Conservation (phyloP, 2,113 vertebrate species). For the Apistogramma diplotaenia region DNA sequence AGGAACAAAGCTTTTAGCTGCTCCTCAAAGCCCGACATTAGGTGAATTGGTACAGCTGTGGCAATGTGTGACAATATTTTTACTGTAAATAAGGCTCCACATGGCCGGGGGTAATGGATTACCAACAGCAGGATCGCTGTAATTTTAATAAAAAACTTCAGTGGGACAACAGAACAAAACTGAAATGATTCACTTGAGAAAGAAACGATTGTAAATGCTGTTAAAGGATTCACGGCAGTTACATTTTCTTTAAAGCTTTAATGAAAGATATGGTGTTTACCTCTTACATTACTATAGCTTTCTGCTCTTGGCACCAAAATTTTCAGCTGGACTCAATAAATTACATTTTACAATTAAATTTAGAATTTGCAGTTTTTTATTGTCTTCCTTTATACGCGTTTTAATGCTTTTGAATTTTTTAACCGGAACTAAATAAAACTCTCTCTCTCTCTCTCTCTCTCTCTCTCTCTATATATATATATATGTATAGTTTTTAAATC, state of each 20-base stretch:
- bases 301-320: neutral
- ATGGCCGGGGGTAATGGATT: conserved; percentile 33
- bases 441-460: too few relatives aligned
- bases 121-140: conserved; percentile 17
- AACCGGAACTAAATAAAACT: neutral
- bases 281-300: neutral
- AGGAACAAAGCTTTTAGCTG: conserved; percentile 70
- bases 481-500: too few relatives aligned
- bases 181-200: neutral
- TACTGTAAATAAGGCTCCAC: conserved; percentile 62
- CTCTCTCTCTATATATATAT: too few relatives aligned
- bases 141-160: neutral
- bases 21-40: conserved; percentile 65
- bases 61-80: conserved; percentile 71
- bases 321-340: rapidly evolving
- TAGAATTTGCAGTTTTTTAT: neutral
- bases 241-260: neutral
- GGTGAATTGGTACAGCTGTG: conserved; percentile 68
- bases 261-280: neutral
- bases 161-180: neutral
- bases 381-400: neutral
- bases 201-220: neutral
- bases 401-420: neutral
- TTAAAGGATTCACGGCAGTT: neutral
- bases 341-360: neutral